Percentiles rank a stretch among this genome's conserved stretches.
Evolutionary conservation across 2,888 invertebrate genomes (phyloP).

Genomic region (Germaria angustata): DNA sequence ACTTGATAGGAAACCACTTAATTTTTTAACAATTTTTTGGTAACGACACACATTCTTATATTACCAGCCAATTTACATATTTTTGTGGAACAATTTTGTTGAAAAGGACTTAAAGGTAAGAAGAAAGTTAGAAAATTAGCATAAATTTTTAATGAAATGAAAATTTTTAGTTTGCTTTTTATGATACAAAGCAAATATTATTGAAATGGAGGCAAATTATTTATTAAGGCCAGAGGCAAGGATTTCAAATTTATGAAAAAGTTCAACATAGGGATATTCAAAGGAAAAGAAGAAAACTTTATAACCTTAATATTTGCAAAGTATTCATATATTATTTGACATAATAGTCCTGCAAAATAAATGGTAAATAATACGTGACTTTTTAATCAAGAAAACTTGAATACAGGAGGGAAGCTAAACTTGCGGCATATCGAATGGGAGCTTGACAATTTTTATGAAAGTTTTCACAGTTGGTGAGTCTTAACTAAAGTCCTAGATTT

Average conservation of each 20-base stretch:
- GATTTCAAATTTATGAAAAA: conserved; percentile 35
- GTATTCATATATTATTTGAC: too few species aligned
- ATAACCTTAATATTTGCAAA: neutral
- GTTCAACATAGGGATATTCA: conserved; percentile 19
- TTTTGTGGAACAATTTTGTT: conserved; percentile 41
- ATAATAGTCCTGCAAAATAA: too few species aligned
- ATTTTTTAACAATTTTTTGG: conserved; percentile 28
- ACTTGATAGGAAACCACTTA: conserved; percentile 49
- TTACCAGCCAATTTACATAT: conserved; percentile 50
- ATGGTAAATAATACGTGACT: too few species aligned
- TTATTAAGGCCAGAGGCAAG: conserved; percentile 17
- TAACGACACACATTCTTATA: conserved; percentile 4
- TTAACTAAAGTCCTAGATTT: too few species aligned
- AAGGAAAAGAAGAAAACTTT: neutral
- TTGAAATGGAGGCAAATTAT: neutral
- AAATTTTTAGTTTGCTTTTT: conserved; percentile 20
- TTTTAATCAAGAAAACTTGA: too few species aligned
- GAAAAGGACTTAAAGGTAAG: conserved; percentile 53
- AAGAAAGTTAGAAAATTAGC: conserved; percentile 48
- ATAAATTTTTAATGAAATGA: conserved; percentile 50
- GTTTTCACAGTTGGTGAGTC: too few species aligned
- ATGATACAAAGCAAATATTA: conserved; percentile 35
- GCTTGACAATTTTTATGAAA: too few species aligned
- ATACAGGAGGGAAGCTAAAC: too few species aligned
- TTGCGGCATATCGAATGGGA: too few species aligned